These are phyloP conservation scores for Eupithecia inturbata DNA, from an alignment of 2,888 invertebrate species.

Conservation along the genomic window DNA sequence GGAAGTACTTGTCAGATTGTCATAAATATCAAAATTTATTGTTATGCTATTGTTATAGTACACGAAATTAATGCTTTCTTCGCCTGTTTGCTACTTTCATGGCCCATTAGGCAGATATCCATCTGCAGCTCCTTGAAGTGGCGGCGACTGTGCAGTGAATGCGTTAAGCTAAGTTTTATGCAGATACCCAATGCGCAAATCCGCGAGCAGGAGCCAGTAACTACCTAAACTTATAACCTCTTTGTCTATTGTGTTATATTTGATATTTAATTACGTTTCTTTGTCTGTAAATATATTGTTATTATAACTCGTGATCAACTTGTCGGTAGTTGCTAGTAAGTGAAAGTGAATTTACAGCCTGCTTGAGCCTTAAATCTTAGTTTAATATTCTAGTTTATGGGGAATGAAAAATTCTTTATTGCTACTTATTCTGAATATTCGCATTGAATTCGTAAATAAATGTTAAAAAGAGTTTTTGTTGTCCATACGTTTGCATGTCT, in stretches of 20 bases:
- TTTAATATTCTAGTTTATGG: constrained; percentile 16
- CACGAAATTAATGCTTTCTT: no score
- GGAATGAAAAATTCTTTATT: constrained; percentile 30
- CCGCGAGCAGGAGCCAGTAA: neutral
- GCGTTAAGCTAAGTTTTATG: neutral
- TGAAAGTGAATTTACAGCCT: constrained; percentile 32
- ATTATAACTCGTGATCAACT: constrained; percentile 1
- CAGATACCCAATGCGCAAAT: neutral
- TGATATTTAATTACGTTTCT: neutral
- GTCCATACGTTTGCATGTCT: neutral
- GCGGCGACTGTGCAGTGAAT: neutral
- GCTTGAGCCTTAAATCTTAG: constrained; percentile 19
- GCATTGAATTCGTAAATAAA: constrained; percentile 5
- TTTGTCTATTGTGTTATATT: neutral
- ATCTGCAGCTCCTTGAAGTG: neutral
- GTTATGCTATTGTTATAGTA: no score
- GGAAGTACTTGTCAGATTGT: neutral
- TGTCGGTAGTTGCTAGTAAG: neutral
- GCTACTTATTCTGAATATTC: constrained; percentile 21
- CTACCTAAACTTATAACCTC: neutral
- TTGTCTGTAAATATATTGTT: neutral
- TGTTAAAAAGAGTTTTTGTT: constrained; percentile 1
- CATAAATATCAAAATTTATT: neutral
- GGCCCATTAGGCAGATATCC: neutral
- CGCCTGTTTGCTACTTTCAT: neutral